phyloP scores from a whole-genome alignment of 2,113 vertebrate genomes.

The Abramis brama region DNA sequence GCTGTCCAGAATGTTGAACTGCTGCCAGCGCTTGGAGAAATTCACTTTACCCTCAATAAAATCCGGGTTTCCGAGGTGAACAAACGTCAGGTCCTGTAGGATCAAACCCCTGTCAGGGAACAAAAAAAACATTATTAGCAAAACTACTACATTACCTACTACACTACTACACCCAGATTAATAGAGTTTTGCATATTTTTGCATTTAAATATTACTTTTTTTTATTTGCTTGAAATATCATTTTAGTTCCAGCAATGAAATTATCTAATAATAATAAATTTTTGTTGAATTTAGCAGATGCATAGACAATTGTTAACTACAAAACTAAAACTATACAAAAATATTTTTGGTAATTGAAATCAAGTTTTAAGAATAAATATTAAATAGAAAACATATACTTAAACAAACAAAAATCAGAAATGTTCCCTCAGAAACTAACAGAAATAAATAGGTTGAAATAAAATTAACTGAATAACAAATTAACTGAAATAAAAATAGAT shows the following conservation, averaged over 20 bases:
- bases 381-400: background rate
- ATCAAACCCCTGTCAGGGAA: conserved; percentile 86
- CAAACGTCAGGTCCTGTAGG: conserved; percentile 96
- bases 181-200: background rate
- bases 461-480: background rate
- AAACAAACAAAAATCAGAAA: background rate
- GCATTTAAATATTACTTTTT: too few relatives aligned
- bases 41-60: conserved; percentile 96
- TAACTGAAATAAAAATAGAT: background rate
- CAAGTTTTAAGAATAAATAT: background rate
- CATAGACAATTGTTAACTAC: background rate
- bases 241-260: too few relatives aligned
- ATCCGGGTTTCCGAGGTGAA: conserved; percentile 97
- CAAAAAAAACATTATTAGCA: background rate
- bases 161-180: background rate
- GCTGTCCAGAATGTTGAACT: conserved; percentile 99
- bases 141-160: background rate
- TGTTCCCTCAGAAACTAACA: background rate
- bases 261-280: background rate
- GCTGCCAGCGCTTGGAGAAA: conserved; percentile 99
- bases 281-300: background rate
- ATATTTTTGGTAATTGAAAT: background rate
- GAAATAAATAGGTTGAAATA: background rate
- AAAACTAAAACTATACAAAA: background rate
- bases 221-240: too few relatives aligned